phyloP scores from a whole-genome alignment of 1,140 invertebrate species.

The Cephus cinctus region DNA sequence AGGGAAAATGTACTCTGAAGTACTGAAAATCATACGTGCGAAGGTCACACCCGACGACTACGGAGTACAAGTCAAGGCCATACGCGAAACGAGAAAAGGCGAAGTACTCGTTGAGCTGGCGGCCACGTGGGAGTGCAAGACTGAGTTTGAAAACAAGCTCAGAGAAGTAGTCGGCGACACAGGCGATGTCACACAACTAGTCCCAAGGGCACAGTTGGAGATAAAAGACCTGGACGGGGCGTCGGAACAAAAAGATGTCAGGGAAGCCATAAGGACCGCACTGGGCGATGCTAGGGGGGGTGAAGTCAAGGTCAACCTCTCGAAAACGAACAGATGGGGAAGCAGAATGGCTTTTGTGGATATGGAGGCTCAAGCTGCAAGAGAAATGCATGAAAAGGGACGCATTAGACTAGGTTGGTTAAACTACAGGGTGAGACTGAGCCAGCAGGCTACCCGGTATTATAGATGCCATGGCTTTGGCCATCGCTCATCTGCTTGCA shows the following conservation, averaged over 20 bases:
- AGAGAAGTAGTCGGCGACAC: neutral
- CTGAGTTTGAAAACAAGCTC: neutral
- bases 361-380: neutral
- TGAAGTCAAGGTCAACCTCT: neutral
- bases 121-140: neutral
- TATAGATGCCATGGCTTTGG: slow-evolving; percentile 11
- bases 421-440: slow-evolving; percentile 2
- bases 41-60: slow-evolving; percentile 8
- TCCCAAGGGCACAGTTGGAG: slow-evolving; percentile 6
- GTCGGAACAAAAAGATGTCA: neutral
- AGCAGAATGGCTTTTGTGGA: slow-evolving; percentile 1
- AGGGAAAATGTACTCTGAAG: slow-evolving; percentile 8
- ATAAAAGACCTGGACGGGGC: slow-evolving; percentile 6
- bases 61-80: neutral
- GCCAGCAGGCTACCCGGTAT: neutral
- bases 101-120: slow-evolving; percentile 11
- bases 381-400: neutral
- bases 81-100: slow-evolving; percentile 1
- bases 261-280: neutral
- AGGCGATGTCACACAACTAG: neutral
- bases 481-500: slow-evolving; percentile 6
- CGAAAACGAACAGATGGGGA: neutral
- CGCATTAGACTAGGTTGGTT: slow-evolving; percentile 7
- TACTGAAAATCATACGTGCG: neutral
- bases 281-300: neutral